Conservation (phyloP, 2,888 invertebrate genomes). For the Lepidochrysops patricia region DNA sequence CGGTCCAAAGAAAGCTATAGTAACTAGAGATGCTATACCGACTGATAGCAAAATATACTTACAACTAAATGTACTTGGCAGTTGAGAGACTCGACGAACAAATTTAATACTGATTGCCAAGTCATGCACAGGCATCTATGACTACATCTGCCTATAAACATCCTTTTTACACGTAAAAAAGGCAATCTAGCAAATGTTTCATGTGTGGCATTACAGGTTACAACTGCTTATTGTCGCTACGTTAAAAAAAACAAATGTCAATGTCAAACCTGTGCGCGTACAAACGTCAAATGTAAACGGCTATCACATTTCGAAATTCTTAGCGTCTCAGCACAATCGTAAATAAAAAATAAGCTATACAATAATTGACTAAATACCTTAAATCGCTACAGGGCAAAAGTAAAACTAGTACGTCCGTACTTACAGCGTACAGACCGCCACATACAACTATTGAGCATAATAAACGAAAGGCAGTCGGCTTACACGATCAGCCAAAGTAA, state of each 20-base stretch:
- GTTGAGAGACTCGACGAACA: conserved; percentile 32
- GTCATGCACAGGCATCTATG: conserved; percentile 24
- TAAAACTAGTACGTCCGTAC: conserved; percentile 49
- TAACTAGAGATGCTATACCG: conserved; percentile 44
- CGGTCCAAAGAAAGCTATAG: conserved; percentile 57
- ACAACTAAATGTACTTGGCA: conserved; percentile 46
- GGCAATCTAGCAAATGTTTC: conserved; percentile 8
- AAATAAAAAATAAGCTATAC: conserved; percentile 49
- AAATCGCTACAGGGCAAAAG: conserved; percentile 52
- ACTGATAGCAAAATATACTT: conserved; percentile 34
- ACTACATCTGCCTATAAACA: conserved; percentile 10
- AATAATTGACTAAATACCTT: conserved; percentile 74
- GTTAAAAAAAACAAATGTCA: conserved; percentile 3
- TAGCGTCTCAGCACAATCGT: conserved; percentile 21
- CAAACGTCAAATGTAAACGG: conserved; percentile 13
- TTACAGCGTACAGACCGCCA: conserved; percentile 33
- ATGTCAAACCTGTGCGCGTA: conserved; percentile 14
- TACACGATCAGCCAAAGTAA: conserved; percentile 47
- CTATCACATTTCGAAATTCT: conserved; percentile 24
- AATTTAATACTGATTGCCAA: conserved; percentile 66
- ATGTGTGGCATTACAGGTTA: conserved; percentile 1
- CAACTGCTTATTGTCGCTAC: conserved; percentile 1
- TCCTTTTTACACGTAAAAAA: conserved; percentile 9
- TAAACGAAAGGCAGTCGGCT: conserved; percentile 66
- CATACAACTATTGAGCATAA: conserved; percentile 68